Conservation (phyloP, 2,797 vertebrate species). For the Synaphobranchus kaupii region DNA sequence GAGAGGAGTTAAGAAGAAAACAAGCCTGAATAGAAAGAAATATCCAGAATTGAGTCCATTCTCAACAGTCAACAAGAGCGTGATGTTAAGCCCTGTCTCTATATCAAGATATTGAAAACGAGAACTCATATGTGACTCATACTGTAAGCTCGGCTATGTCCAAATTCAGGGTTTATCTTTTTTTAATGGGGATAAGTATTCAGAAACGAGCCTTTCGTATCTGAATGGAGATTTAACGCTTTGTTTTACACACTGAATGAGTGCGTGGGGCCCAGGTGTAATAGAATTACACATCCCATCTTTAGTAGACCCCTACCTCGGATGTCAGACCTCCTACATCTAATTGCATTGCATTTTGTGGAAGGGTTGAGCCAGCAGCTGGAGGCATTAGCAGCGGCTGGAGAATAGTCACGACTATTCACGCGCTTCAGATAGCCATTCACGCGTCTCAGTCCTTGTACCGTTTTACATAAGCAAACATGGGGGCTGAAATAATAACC, state of each 20-base stretch:
- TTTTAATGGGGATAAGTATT: background rate
- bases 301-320: background rate
- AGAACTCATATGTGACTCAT: slow-evolving; percentile 66
- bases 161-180: background rate
- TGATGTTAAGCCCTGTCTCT: background rate
- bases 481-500: background rate
- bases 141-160: background rate
- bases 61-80: background rate
- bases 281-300: background rate
- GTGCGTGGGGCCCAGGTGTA: background rate
- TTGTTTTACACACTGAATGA: background rate
- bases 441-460: background rate
- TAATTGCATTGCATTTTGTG: background rate
- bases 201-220: background rate
- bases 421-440: background rate
- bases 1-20: background rate
- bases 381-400: background rate
- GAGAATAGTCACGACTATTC: background rate
- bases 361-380: background rate
- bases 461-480: background rate
- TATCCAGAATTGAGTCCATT: background rate
- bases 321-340: background rate
- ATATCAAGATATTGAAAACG: background rate
- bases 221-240: background rate
- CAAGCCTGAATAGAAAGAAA: background rate